Evolutionary conservation across 92 coral and sea anemone genomes (phyloP), one percentile per base, ranked within the genome.

Genomic region (Virgularia gustaviana): DNA sequence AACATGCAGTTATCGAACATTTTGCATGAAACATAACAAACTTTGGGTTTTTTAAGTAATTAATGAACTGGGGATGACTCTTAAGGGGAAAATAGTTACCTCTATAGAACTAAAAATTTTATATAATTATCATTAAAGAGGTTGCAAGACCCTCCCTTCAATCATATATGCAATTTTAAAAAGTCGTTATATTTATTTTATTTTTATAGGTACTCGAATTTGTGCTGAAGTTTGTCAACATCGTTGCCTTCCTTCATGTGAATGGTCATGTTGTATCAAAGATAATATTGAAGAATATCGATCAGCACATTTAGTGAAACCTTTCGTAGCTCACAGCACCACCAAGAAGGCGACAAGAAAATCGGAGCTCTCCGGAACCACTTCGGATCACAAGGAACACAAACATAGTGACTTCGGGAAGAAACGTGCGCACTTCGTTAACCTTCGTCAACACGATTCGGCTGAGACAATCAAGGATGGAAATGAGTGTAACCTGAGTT

Each of bases 181-280:
- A n/a, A 2, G 20, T 43, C 20, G n/a, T 13, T 13, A 1, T 43
- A 13, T 1, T 43, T 43, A 1, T 25, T 24, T 7, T 57, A 7
- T 36, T 20, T 22, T 65, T 65, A 9, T 36, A 68, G 75, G 60
- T 31, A 61, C 75, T 9, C 61, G 44, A 13, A 68, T 68, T 16
- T 87, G 92, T 44, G 42, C 73, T 19, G 84, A 82, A 31, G 57
- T 89, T 43, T 94, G 99, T 77, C 80, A 78, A 27, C 90, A 86
- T 67, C 86, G 87, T 38, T 94, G 99, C 70, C 70, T 94, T 22
- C 94, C 96, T 35, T 74, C 85, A 31, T 94, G 99, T 51, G 86
- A 94, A 64, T 71, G 90, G 63, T 84, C 95, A 36, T 94, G 99
- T 67, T 94, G 99, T 54, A 84, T 94, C 16, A 68, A 68, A 51